Conservation (phyloP, 1,140 invertebrate species). For the Agrypnia vestita region DNA sequence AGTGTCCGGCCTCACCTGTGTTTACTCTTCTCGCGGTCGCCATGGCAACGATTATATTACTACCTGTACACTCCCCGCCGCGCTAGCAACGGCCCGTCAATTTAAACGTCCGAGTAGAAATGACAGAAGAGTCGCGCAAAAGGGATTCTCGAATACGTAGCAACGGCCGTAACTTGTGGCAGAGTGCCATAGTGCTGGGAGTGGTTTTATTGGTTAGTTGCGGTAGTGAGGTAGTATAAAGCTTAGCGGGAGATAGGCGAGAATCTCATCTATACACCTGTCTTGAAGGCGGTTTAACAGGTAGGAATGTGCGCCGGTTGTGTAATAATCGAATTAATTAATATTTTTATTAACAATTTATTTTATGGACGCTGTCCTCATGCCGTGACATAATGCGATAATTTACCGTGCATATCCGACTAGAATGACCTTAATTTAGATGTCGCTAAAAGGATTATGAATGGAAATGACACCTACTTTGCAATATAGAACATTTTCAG, state of each 20-base stretch:
- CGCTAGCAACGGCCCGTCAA: not conserved
- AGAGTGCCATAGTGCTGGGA: not conserved
- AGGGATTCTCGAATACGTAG: not conserved
- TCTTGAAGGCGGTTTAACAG: constrained; percentile 36
- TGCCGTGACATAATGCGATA: too few species aligned
- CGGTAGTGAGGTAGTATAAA: constrained; percentile 40
- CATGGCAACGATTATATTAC: constrained; percentile 40
- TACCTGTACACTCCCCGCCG: constrained; percentile 1
- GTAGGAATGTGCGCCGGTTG: constrained; percentile 29
- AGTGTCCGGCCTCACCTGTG: constrained; percentile 43
- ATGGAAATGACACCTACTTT: too few species aligned
- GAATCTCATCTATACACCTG: constrained; percentile 47
- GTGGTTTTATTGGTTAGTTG: constrained; percentile 20
- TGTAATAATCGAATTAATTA: constrained; percentile 3
- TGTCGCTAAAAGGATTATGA: too few species aligned
- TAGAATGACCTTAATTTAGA: too few species aligned
- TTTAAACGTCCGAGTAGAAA: not conserved
- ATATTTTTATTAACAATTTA: not conserved
- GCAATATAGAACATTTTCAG: too few species aligned
- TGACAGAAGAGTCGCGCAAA: not conserved
- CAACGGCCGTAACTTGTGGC: not conserved
- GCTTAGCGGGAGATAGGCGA: constrained; percentile 39
- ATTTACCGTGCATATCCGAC: too few species aligned
- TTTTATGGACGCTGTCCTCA: too few species aligned
- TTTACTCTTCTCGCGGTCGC: constrained; percentile 45